Evolutionary conservation across 2,797 vertebrate genomes (phyloP).

Genomic region (Cyclopterus lumpus): DNA sequence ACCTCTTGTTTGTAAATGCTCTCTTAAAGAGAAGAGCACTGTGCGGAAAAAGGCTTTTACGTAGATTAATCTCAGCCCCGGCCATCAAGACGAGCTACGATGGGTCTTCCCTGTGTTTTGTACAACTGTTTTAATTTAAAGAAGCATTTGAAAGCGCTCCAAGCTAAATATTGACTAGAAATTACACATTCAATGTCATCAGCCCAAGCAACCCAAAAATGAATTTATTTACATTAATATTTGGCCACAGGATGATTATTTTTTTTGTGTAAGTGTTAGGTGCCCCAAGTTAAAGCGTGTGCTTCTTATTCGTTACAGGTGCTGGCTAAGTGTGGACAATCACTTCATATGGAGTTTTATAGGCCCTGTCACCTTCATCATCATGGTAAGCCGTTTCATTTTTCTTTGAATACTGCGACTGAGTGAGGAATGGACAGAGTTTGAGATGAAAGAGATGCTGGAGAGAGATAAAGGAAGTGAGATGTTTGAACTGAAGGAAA

Average conservation of each 20-base stretch:
- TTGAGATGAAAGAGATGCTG: conserved; percentile 63
- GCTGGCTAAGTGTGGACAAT: conserved; percentile 98
- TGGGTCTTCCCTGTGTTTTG: conserved; percentile 59
- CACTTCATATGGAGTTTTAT: conserved; percentile 99
- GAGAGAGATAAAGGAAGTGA: conserved; percentile 49
- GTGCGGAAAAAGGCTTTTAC: conserved; percentile 81
- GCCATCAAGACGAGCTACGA: conserved; percentile 53
- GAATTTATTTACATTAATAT: conserved; percentile 17
- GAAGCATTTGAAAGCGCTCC: conserved; percentile 3
- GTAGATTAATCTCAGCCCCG: conserved; percentile 80
- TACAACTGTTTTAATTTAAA: conserved; percentile 29
- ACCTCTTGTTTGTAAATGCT: conserved; percentile 84
- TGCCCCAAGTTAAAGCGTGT: conserved; percentile 29
- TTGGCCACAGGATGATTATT: neutral
- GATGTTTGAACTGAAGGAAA: conserved; percentile 43
- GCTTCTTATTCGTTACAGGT: conserved; percentile 81
- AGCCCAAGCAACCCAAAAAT: neutral
- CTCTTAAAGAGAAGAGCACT: conserved; percentile 82
- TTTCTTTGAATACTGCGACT: conserved; percentile 58
- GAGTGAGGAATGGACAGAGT: conserved; percentile 46
- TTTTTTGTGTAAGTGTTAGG: conserved; percentile 4
- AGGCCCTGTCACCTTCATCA: conserved; percentile 98
- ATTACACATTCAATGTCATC: conserved; percentile 18
- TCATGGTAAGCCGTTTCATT: conserved; percentile 90
- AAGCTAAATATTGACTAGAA: conserved; percentile 47